Evolutionary conservation across 2,888 invertebrate species (phyloP).

Genomic region (Proisotoma minuta): DNA sequence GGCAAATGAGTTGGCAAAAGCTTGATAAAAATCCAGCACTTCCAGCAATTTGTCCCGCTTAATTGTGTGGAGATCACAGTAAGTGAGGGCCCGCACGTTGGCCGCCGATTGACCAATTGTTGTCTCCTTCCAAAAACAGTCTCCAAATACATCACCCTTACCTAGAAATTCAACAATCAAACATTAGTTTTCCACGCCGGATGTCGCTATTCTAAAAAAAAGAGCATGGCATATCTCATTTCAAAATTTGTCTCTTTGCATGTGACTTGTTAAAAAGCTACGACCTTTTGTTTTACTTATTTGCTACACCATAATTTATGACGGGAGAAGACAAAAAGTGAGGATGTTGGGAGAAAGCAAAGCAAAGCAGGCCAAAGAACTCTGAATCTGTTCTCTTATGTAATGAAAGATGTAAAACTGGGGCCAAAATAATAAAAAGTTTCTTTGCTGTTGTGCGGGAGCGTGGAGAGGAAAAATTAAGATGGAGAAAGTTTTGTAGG

Average conservation of each 20-base stretch:
- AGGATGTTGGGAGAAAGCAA: too few relatives aligned
- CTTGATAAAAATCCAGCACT: conserved; percentile 65
- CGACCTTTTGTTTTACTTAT: too few relatives aligned
- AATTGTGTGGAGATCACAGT: conserved; percentile 99
- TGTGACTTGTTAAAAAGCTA: too few relatives aligned
- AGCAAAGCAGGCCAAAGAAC: too few relatives aligned
- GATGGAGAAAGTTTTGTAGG: conserved; percentile 10
- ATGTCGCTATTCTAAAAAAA: too few relatives aligned
- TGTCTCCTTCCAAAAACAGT: conserved; percentile 97
- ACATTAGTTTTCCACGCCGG: background rate
- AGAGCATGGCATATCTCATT: background rate
- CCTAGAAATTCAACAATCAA: conserved; percentile 57
- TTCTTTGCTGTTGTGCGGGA: background rate
- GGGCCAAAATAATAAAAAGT: conserved; percentile 1
- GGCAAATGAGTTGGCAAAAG: conserved; percentile 98
- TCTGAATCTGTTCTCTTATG: too few relatives aligned
- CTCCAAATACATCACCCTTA: conserved; percentile 99
- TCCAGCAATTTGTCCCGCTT: conserved; percentile 59
- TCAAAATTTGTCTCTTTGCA: too few relatives aligned
- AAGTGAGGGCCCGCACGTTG: conserved; percentile 93
- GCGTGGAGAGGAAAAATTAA: conserved; percentile 4
- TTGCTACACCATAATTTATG: too few relatives aligned
- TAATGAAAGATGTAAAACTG: too few relatives aligned
- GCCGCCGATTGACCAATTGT: conserved; percentile 97
- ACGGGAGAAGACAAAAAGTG: too few relatives aligned